Evolutionary conservation across 2,113 vertebrate genomes (phyloP).

Genomic region (Gobio gobio): DNA sequence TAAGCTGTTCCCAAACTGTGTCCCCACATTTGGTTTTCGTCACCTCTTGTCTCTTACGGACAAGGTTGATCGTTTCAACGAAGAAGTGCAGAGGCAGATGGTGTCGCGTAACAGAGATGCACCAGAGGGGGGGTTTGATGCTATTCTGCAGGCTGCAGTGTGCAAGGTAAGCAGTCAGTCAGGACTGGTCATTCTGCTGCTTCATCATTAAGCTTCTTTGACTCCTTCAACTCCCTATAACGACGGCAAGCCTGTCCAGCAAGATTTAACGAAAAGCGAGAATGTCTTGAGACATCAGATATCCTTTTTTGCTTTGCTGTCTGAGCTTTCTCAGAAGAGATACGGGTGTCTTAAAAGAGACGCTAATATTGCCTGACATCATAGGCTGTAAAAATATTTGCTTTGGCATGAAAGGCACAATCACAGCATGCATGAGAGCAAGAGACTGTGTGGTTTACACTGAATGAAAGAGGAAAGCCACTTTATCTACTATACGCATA

Average conservation of each 20-base stretch:
- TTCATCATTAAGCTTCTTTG: neutral
- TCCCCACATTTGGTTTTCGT: slow-evolving; percentile 95
- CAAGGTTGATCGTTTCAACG: slow-evolving; percentile 91
- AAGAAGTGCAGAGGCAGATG: slow-evolving; percentile 94
- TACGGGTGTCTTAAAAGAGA: slow-evolving; percentile 19
- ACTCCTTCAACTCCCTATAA: neutral
- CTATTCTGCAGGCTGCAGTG: slow-evolving; percentile 92
- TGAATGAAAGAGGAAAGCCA: neutral
- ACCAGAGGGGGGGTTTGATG: slow-evolving; percentile 93
- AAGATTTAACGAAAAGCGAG: neutral
- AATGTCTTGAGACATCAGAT: neutral
- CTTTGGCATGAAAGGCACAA: neutral
- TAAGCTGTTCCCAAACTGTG: slow-evolving; percentile 90
- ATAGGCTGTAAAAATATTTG: slow-evolving; percentile 19
- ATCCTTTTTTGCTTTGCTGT: neutral
- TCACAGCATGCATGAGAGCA: neutral
- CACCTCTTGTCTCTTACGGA: slow-evolving; percentile 94
- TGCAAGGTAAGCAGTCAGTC: slow-evolving; percentile 84
- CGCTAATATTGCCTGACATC: neutral
- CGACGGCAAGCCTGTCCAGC: neutral
- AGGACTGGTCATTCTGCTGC: neutral
- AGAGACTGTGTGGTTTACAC: neutral
- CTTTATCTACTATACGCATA: neutral
- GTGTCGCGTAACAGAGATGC: slow-evolving; percentile 96
- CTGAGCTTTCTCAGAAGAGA: neutral